Base-by-base conservation (phyloP, 2,113 vertebrate species). In the Mormyrus lacerda region DNA sequence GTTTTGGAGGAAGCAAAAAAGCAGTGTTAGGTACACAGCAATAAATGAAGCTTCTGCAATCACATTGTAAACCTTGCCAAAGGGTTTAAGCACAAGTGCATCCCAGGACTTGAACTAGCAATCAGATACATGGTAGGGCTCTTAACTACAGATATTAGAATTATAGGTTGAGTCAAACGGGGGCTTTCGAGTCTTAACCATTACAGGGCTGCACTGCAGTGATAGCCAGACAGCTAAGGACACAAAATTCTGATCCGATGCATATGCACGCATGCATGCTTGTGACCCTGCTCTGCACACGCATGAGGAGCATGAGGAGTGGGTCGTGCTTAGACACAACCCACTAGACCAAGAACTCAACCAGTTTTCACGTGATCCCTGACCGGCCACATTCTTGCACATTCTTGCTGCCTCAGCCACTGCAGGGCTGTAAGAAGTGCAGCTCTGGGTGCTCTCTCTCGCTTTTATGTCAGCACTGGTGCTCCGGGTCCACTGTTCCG, bases 361-460 rank as follows among this genome's bases (percentile, higher is more conserved):
- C 91, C n/a, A 94, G 93, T 93, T 96, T 95, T 92, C 91, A 91
- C 93, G 94, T 92, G 94, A 93, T 91, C 92, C 91, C 89, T 35
- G 87, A 92, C 92, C 35, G 88, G 90, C 92, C 91, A 91, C 90
- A 94, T 94, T 94, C 94, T 92, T 93, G 93, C 90, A 88, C 50
- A 17, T 17, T 51, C 50, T 51, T 51, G 15, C 53, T 55, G 53
- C 53, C 53, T 21, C 44, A 31, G 90, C 88, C 90, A 91, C 89
- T 9, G 65, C 79, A 39, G 89, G 91, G 90, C 89, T 87, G 48
- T 87, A 11, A 50, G 85, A 88, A 92, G 89, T 87, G 88, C 44
- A 79, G 88, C 83, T 83, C 47, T 65, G 88, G 51, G 85, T 92
- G 92, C 93, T 94, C 90, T 90, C 91, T 45, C 69, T 93, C 83